Conservation (phyloP, 1,140 invertebrate species). For the Mya arenaria region DNA sequence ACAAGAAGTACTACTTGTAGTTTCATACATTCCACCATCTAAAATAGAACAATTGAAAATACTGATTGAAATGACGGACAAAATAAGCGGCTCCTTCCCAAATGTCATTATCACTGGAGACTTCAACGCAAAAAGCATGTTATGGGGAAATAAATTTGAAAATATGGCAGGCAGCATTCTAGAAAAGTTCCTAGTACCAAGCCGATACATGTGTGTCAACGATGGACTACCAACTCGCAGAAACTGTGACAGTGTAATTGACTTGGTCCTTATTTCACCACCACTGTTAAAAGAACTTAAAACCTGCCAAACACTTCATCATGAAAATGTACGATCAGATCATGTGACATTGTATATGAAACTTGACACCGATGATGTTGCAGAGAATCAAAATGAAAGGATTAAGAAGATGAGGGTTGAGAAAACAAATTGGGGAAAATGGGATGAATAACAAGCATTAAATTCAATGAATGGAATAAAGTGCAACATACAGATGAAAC, state of each 20-base stretch:
- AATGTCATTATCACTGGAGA: background rate
- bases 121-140: conserved; percentile 3
- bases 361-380: background rate
- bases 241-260: conserved; percentile 17
- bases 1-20: background rate
- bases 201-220: background rate
- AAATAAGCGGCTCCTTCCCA: background rate
- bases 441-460: background rate
- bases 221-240: background rate
- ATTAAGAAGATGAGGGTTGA: background rate
- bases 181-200: background rate
- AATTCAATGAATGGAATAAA: background rate
- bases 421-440: background rate
- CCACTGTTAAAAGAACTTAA: background rate
- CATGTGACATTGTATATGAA: background rate
- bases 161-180: background rate
- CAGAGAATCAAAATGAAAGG: background rate
- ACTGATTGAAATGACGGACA: background rate
- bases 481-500: background rate
- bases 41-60: background rate
- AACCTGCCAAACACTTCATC: background rate
- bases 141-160: background rate
- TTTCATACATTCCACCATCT: background rate
- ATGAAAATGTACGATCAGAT: conserved; percentile 19
- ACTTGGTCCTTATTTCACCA: background rate